phyloP scores from a whole-genome alignment of 64 coral and sea anemone species.

The Actinia equina region DNA sequence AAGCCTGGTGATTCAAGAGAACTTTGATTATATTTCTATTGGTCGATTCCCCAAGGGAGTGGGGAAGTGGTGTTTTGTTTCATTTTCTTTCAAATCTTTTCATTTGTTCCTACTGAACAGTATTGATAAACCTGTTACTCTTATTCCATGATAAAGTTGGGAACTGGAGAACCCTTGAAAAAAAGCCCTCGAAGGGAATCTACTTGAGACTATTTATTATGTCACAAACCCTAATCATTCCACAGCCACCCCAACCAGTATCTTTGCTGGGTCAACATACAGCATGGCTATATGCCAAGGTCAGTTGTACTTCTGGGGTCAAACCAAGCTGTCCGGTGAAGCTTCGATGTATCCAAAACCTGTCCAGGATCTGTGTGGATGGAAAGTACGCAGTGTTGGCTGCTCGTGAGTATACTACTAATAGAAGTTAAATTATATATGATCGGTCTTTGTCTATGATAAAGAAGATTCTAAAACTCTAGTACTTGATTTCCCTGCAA shows the following conservation, averaged over 20 bases:
- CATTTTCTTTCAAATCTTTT: too few species aligned
- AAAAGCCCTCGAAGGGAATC: too few species aligned
- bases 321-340: conserved; percentile 76
- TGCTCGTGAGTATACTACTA: conserved; percentile 70
- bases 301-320: conserved; percentile 87
- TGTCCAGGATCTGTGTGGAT: conserved; percentile 76
- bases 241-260: conserved; percentile 25
- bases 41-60: neutral
- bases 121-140: too few species aligned
- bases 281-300: conserved; percentile 54
- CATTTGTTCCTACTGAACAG: too few species aligned
- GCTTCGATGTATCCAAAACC: conserved; percentile 92
- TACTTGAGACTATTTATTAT: too few species aligned
- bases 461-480: too few species aligned
- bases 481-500: too few species aligned
- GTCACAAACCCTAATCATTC: neutral
- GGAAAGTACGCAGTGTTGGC: conserved; percentile 81
- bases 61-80: neutral
- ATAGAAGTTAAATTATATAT: too few species aligned
- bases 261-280: conserved; percentile 75
- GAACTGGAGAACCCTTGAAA: too few species aligned
- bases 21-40: neutral
- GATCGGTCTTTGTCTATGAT: too few species aligned
- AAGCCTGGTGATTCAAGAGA: neutral
- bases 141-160: too few species aligned